A percentile compares a stretch with the other conserved stretches of the same genome.
Conservation (phyloP, 2,888 invertebrate genomes). For the Artemia sinica region DNA sequence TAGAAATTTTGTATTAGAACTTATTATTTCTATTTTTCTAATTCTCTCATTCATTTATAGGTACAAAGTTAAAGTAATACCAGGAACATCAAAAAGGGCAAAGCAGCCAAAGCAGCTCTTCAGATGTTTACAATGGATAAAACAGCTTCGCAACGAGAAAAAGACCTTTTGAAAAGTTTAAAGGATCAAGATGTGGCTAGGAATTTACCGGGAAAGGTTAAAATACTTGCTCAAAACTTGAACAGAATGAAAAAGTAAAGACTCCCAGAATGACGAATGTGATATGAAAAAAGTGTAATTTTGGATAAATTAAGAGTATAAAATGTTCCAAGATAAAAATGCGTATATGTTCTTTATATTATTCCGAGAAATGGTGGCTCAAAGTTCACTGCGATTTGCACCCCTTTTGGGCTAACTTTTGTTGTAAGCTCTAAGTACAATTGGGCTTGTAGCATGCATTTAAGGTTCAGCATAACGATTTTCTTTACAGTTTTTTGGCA, state of each 20-base stretch:
- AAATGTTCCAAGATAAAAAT: too few species aligned
- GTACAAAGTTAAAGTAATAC: slow-evolving; percentile 83
- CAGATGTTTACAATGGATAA: slow-evolving; percentile 73
- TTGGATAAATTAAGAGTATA: too few species aligned
- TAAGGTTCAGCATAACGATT: too few species aligned
- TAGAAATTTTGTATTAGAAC: background rate
- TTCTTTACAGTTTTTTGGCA: too few species aligned
- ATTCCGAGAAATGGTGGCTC: too few species aligned
- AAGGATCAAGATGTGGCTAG: slow-evolving; percentile 79
- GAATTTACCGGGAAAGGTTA: slow-evolving; percentile 93
- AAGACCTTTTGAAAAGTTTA: slow-evolving; percentile 72
- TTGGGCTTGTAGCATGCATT: too few species aligned
- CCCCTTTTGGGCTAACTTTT: too few species aligned
- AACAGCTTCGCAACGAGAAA: slow-evolving; percentile 53
- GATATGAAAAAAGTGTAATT: too few species aligned
- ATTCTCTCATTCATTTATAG: slow-evolving; percentile 37
- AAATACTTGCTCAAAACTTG: slow-evolving; percentile 69
- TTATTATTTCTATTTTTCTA: background rate
- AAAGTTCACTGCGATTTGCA: too few species aligned
- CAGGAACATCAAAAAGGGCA: slow-evolving; percentile 87
- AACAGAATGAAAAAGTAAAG: slow-evolving; percentile 30
- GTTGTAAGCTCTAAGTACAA: too few species aligned
- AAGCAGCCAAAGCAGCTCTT: slow-evolving; percentile 79
- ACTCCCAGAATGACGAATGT: too few species aligned
- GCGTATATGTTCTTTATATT: too few species aligned